A percentile compares a stretch with the other conserved stretches of the same genome.
Evolutionary conservation across 2,888 invertebrate species (phyloP).

Genomic region (Lycocerus yunnanus): DNA sequence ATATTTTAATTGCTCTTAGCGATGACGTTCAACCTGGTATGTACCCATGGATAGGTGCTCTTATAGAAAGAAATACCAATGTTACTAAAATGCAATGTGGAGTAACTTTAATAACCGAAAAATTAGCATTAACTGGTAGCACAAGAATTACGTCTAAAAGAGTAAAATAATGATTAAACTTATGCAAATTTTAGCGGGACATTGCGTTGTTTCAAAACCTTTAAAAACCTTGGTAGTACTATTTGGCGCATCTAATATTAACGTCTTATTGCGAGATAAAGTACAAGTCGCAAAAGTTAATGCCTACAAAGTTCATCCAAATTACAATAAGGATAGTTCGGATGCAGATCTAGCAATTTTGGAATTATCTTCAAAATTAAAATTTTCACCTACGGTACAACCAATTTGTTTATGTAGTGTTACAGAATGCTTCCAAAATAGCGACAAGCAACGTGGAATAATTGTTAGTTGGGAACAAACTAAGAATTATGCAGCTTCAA

Average conservation of each 20-base stretch:
- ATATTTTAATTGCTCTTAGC: slow-evolving; percentile 48
- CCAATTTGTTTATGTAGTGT: slow-evolving; percentile 68
- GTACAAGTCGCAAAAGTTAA: slow-evolving; percentile 42
- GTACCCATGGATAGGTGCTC: slow-evolving; percentile 53
- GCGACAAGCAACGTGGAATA: slow-evolving; percentile 53
- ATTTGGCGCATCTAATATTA: slow-evolving; percentile 44
- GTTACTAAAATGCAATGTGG: slow-evolving; percentile 49
- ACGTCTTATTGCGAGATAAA: slow-evolving; percentile 41
- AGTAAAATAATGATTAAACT: neutral
- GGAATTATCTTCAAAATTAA: slow-evolving; percentile 57
- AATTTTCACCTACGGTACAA: slow-evolving; percentile 60
- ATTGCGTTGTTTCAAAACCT: slow-evolving; percentile 40
- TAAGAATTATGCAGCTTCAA: too few species aligned
- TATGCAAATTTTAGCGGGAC: slow-evolving; percentile 44
- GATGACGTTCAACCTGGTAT: slow-evolving; percentile 42
- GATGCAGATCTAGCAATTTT: slow-evolving; percentile 64
- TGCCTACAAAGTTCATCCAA: slow-evolving; percentile 60
- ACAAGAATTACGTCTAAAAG: neutral
- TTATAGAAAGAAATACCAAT: slow-evolving; percentile 44
- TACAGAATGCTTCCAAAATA: slow-evolving; percentile 48
- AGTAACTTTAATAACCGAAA: slow-evolving; percentile 48
- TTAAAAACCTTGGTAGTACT: slow-evolving; percentile 13
- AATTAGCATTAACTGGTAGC: slow-evolving; percentile 47
- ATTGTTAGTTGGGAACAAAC: slow-evolving; percentile 64
- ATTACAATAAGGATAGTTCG: slow-evolving; percentile 61